phyloP scores from a whole-genome alignment of 35 echinoderm and acorn worm species.

The Stichopus chloronotus region DNA sequence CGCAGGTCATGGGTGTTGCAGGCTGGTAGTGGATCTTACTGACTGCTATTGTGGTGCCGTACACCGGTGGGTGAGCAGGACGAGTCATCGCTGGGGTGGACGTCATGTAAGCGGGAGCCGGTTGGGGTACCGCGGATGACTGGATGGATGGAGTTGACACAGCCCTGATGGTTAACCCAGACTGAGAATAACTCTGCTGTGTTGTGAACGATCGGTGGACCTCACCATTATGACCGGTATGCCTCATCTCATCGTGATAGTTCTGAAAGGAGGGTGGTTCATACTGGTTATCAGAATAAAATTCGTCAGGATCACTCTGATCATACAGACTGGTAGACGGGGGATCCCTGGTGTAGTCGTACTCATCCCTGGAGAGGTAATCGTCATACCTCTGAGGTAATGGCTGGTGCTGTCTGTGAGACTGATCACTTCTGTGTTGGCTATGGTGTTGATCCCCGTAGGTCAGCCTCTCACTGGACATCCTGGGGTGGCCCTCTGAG shows the following conservation, averaged over 20 bases:
- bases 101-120: slow-evolving; percentile 84
- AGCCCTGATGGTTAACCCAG: slow-evolving; percentile 48
- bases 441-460: neutral
- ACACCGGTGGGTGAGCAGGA: slow-evolving; percentile 69
- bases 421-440: neutral
- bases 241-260: slow-evolving; percentile 7
- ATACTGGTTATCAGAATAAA: slow-evolving; percentile 24
- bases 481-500: neutral
- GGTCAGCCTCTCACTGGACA: neutral
- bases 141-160: slow-evolving; percentile 45
- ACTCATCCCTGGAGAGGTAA: slow-evolving; percentile 1
- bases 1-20: slow-evolving; percentile 92
- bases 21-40: slow-evolving; percentile 95
- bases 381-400: neutral
- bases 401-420: neutral
- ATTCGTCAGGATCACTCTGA: neutral
- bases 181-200: slow-evolving; percentile 52
- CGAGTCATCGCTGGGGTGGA: slow-evolving; percentile 74
- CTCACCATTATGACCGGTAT: slow-evolving; percentile 46
- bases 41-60: slow-evolving; percentile 86
- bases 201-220: slow-evolving; percentile 22
- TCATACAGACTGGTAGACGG: neutral
- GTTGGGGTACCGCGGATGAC: slow-evolving; percentile 62
- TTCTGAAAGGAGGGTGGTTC: neutral
- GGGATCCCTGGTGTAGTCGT: neutral